Base-by-base conservation (phyloP, 2,888 invertebrate genomes). In the Cyrtodaria siliqua region DNA sequence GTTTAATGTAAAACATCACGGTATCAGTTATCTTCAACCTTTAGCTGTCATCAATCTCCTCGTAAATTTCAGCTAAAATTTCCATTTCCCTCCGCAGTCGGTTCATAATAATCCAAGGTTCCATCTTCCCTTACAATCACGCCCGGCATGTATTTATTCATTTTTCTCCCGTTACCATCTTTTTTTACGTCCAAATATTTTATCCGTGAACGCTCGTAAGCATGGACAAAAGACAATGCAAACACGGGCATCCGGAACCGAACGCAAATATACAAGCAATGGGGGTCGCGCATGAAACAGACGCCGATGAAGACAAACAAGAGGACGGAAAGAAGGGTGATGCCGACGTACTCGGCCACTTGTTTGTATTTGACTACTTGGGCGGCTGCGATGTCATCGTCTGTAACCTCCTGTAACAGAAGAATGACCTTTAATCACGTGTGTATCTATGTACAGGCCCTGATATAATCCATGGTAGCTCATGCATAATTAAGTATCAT, bases 61-160 rank as follows among this genome's bases (percentile, higher is more conserved):
- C 78, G 8, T 87, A 64, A 3, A 87, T 70, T 23, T 86, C 86
- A 8, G 57, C 40, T 18, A 87, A 53, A 23, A 72, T 70, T n/a
- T 83, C 85, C n/a, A 82, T 70, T 59, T 88, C 88, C n/a, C 29
- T 87, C 87, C 1, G 70, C 61, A 2, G 82, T 79, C 1, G 85
- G 82, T 14, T 85, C 80, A 33, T 88, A 88, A 20, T 68, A 56
- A 23, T 85, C 81, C 3, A 86, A 18, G 0, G 59, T 74, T 9
- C 87, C 87, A 23, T 86, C 86, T 3, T 86, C 83, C 24, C 82
- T 79, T 9, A 86, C 71, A 18, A 86, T 77, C 6, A 87, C 70
- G 0, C 88, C 88, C 0, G 88, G 88, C 47, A 87, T 83, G 44
- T 86, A 87, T 16, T 67, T 82, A 55, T 87, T 87, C 68, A 84